Evolutionary conservation across 2,888 invertebrate species (phyloP).

Genomic region (Lypha dubia): DNA sequence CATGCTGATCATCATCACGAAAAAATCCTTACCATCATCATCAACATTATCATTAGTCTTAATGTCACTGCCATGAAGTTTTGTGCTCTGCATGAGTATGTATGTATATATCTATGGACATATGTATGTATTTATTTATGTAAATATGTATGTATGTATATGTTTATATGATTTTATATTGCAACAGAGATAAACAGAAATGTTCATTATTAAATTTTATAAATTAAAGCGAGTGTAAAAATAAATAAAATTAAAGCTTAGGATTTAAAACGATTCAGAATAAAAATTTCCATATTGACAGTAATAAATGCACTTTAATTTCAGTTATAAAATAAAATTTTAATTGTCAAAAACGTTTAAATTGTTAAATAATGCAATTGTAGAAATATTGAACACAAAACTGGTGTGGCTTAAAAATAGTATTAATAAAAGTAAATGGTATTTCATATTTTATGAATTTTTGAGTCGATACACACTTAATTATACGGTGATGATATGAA

Average conservation of each 20-base stretch:
- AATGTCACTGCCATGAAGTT: constrained; percentile 64
- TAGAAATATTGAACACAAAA: not conserved
- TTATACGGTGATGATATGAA: no score
- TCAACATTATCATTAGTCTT: constrained; percentile 57
- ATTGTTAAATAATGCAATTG: no score
- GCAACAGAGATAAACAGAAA: not conserved
- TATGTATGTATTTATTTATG: not conserved
- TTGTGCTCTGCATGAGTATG: constrained; percentile 10
- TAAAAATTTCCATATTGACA: not conserved
- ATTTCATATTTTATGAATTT: no score
- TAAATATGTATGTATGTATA: not conserved
- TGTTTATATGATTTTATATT: not conserved
- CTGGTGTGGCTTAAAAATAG: no score
- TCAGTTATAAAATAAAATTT: not conserved
- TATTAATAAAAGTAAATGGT: no score
- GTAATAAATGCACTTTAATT: not conserved
- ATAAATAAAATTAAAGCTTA: not conserved
- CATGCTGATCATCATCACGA: constrained; percentile 54
- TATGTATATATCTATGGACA: not conserved
- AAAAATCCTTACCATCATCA: constrained; percentile 23
- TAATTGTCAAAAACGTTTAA: not conserved
- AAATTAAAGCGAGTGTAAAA: constrained; percentile 21
- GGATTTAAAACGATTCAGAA: not conserved
- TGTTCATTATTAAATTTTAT: constrained; percentile 21
- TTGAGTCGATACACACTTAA: no score